A percentile compares a stretch with the other conserved stretches of the same genome.
Conservation (phyloP, 2,797 vertebrate species). For the Buceros bicornis region DNA sequence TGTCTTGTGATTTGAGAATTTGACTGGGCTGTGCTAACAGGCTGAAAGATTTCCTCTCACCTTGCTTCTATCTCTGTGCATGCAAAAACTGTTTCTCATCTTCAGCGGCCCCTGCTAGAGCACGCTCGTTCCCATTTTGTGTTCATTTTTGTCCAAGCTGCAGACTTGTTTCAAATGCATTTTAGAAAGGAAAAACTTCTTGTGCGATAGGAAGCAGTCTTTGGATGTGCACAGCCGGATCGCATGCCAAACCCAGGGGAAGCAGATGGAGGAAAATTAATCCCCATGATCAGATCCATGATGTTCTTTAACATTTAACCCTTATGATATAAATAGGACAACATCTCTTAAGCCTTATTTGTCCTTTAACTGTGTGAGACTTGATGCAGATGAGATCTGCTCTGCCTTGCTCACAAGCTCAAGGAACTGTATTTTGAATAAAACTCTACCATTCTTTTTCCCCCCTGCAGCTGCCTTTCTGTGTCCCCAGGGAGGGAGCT, state of each 20-base stretch:
- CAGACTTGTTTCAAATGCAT: neutral
- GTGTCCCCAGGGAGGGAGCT: neutral
- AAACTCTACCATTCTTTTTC: neutral
- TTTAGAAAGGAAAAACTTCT: neutral
- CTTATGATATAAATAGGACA: constrained; percentile 1
- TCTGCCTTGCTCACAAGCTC: neutral
- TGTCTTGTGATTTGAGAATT: accelerated
- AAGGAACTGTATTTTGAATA: neutral
- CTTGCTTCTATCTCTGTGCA: neutral
- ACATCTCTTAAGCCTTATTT: neutral
- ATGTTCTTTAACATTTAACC: constrained; percentile 31
- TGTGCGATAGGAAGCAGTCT: neutral
- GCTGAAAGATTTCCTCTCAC: neutral
- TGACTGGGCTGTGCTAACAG: neutral
- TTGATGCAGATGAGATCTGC: neutral
- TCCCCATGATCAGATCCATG: neutral
- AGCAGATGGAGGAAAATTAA: constrained; percentile 43
- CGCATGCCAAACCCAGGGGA: neutral
- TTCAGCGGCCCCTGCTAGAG: neutral
- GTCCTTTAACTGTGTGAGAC: neutral
- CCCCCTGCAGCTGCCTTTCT: neutral
- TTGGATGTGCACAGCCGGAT: neutral
- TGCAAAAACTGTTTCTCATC: neutral
- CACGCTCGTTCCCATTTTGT: accelerated
- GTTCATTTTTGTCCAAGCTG: neutral